Evolutionary conservation across 2,113 vertebrate species (phyloP).

Genomic region (Cheirogaleus medius): DNA sequence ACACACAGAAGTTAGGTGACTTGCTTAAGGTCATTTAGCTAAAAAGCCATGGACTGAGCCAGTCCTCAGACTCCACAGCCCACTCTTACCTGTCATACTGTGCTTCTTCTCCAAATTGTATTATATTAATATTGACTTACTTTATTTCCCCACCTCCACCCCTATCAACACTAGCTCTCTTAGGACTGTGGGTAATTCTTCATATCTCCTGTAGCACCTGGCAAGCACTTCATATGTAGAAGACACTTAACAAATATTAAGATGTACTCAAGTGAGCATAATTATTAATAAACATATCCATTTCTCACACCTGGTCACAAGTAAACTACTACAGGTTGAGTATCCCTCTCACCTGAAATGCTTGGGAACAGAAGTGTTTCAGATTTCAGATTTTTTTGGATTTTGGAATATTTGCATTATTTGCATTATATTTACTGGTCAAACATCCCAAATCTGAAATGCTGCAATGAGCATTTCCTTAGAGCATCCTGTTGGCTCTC

Average conservation of each 20-base stretch:
- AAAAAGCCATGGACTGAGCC: not conserved
- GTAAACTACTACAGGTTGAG: not conserved
- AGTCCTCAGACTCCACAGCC: not conserved
- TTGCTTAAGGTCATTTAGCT: not conserved
- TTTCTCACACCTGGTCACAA: not conserved
- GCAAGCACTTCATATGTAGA: not conserved
- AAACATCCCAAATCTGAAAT: not conserved
- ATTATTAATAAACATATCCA: not conserved
- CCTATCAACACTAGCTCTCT: not conserved
- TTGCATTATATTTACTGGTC: not conserved
- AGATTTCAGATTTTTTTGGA: not conserved
- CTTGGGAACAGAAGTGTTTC: not conserved
- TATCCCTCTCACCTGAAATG: not conserved
- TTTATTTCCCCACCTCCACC: not conserved
- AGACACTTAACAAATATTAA: not conserved
- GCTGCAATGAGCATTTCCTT: not conserved
- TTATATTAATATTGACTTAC: not conserved
- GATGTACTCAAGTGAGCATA: not conserved
- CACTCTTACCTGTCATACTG: not conserved
- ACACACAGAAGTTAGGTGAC: slow-evolving; percentile 28
- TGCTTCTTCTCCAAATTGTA: not conserved
- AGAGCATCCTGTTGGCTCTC: not conserved
- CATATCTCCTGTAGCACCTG: not conserved
- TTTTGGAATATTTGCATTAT: not conserved
- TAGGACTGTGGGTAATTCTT: not conserved